Conservation (phyloP, 2,113 vertebrate genomes). For the Psittacus erithacus region DNA sequence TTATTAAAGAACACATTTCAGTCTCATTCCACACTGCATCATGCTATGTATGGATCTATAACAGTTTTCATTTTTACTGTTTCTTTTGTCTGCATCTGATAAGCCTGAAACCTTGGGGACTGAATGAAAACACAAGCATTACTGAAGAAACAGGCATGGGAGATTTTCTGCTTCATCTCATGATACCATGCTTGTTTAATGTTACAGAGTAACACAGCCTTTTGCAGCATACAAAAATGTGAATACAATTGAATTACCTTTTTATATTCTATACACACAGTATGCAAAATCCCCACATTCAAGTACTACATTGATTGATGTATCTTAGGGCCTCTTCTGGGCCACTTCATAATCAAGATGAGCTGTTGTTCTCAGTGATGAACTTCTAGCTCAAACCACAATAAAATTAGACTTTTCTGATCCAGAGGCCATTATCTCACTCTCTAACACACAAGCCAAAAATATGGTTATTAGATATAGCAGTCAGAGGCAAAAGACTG, state of each 20-base stretch:
- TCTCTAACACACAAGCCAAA: neutral
- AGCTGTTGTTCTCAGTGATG: neutral
- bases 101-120: constrained; percentile 53
- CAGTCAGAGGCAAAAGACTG: neutral
- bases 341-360: neutral
- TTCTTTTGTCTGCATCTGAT: constrained; percentile 71
- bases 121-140: constrained; percentile 30
- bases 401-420: neutral
- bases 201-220: neutral
- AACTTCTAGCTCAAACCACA: neutral
- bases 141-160: neutral
- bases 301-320: neutral
- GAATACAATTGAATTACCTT: neutral
- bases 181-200: neutral
- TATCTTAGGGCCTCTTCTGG: neutral
- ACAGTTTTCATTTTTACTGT: constrained; percentile 49
- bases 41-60: neutral
- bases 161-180: constrained; percentile 38
- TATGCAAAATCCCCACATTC: neutral
- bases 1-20: constrained; percentile 62
- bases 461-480: neutral
- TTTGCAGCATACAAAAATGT: neutral
- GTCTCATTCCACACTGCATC: constrained; percentile 23
- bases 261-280: neutral
- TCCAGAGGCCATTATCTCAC: neutral